phyloP scores from a whole-genome alignment of 1,140 invertebrate genomes.

The Aphelinus atriplicis region DNA sequence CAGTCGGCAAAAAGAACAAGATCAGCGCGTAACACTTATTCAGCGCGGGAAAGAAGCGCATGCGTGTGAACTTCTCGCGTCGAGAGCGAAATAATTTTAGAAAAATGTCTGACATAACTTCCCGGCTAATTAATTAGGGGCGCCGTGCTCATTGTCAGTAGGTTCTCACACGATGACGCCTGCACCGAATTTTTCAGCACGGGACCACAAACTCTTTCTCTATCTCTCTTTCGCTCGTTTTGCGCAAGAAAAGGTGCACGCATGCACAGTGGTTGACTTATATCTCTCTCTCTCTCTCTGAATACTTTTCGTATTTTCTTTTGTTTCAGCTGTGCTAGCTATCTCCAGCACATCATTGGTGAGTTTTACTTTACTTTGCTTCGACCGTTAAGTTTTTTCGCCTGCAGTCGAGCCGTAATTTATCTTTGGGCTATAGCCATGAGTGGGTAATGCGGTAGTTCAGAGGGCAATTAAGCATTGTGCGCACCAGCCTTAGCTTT shows the following conservation, averaged over 20 bases:
- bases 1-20: not conserved
- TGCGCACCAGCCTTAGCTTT: not conserved
- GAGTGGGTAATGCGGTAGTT: not conserved
- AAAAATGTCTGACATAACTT: conserved; percentile 64
- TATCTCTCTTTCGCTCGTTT: conserved; percentile 5
- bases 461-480: conserved; percentile 17
- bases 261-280: not conserved
- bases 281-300: conserved; percentile 5
- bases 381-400: conserved; percentile 13
- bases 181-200: conserved; percentile 15
- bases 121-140: conserved; percentile 61
- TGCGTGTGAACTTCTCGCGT: conserved; percentile 53
- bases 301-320: conserved; percentile 38
- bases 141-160: conserved; percentile 14
- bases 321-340: conserved; percentile 62
- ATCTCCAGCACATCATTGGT: conserved; percentile 57
- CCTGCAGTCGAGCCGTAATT: not conserved
- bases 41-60: conserved; percentile 14
- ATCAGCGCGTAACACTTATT: conserved; percentile 29
- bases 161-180: conserved; percentile 6
- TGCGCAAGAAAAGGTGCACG: conserved; percentile 4
- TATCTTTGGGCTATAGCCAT: not conserved
- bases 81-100: conserved; percentile 51
- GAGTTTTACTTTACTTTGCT: conserved; percentile 48
- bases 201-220: conserved; percentile 1